Base-by-base conservation (phyloP, 2,113 vertebrate species). In the Macrotus californicus region DNA sequence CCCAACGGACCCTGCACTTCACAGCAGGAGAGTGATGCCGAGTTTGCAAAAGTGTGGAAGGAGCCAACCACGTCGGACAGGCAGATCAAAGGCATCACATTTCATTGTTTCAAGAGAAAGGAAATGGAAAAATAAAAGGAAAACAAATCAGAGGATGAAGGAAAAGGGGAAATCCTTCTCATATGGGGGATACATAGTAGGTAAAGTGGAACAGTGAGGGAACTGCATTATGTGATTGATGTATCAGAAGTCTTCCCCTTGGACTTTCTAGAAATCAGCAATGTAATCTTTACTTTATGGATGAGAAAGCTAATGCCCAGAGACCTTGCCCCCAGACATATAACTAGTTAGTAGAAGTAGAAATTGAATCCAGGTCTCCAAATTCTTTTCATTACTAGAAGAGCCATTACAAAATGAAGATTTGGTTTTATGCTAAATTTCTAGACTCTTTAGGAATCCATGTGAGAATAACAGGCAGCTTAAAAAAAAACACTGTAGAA, bases 51-150 rank as follows among this genome's bases (percentile, higher is more conserved):
- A 93, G 43, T 4, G 87, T 90, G 91, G 97, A 97, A 97, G 87
- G 94, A 92, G 54, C 61, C 67, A 91, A 77, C 52, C 46, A 34
- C 75, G 93, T 96, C 75, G 31, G 39, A 77, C 7, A 69, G 80
- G 70, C 77, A 96, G 95, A 96, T 97, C 89, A 96, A 96, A 94
- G 88, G 64, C 81, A 87, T 94, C 73, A 12, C 3, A 19, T 95
- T 87, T 89, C 91, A 72, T 91, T 96, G 94, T 92, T 95, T 92
- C 73, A 77, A 52, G n/a, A 36, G 70, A 93, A 94, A 96, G 92
- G 94, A 97, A 96, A 85, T 94, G 92, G 93, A 86, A 96, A 94
- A 97, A 97, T 96, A 48, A 92, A 97, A 96, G 87, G 93, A 97
- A 84, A 96, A 97, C 96, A 80, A 97, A 94, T 76, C n/a, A 48